phyloP scores from a whole-genome alignment of 1,140 invertebrate genomes.

The Lerema accius region DNA sequence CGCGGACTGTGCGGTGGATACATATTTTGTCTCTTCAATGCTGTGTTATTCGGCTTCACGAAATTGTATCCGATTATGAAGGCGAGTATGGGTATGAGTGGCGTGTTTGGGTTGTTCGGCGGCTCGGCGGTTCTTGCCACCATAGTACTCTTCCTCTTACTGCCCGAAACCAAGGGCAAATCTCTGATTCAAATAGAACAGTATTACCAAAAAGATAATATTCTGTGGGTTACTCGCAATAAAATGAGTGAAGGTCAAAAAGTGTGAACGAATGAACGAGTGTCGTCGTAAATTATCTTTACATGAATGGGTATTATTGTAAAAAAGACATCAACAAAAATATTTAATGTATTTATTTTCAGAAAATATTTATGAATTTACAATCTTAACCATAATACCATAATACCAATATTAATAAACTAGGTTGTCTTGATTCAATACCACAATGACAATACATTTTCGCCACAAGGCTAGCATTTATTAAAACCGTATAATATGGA shows the following conservation, averaged over 20 bases:
- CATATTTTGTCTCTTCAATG: constrained; percentile 88
- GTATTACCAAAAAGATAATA: constrained; percentile 87
- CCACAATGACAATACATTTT: too few relatives aligned
- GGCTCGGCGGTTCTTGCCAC: constrained; percentile 85
- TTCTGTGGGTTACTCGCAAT: constrained; percentile 84
- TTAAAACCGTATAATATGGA: too few relatives aligned
- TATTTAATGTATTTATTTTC: too few relatives aligned
- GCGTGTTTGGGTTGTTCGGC: constrained; percentile 88
- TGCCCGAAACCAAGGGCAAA: constrained; percentile 93
- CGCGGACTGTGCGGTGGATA: constrained; percentile 86
- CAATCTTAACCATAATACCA: too few relatives aligned
- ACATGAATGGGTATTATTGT: too few relatives aligned
- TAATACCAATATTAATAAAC: too few relatives aligned
- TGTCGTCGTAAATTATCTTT: too few relatives aligned
- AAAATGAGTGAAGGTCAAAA: constrained; percentile 51
- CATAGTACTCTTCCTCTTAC: constrained; percentile 87
- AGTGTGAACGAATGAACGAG: constrained; percentile 42
- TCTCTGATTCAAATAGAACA: constrained; percentile 91
- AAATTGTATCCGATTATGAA: constrained; percentile 88
- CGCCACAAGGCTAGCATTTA: too few relatives aligned
- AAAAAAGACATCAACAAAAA: too few relatives aligned
- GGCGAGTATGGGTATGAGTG: constrained; percentile 83
- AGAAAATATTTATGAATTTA: too few relatives aligned
- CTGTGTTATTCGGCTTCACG: constrained; percentile 87
- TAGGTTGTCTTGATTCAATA: too few relatives aligned